Percentiles rank a stretch among this genome's conserved stretches.
phyloP scores from a whole-genome alignment of 2,888 invertebrate genomes.

The Drosophila robusta region DNA sequence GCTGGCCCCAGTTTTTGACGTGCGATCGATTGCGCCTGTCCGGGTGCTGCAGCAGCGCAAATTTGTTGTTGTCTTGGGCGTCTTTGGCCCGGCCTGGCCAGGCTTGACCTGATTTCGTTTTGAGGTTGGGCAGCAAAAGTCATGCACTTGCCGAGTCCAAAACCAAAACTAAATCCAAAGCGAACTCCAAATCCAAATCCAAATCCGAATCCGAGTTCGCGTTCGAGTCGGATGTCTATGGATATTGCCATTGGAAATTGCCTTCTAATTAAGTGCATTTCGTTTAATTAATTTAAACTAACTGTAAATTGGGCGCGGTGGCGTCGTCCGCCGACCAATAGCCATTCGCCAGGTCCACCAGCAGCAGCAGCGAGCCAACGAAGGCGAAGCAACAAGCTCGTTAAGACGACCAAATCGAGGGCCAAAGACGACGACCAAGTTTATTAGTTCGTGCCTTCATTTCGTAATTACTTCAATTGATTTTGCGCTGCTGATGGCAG shows the following conservation, averaged over 20 bases:
- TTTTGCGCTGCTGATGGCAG: constrained; percentile 82
- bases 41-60: constrained; percentile 60
- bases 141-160: constrained; percentile 70
- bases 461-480: constrained; percentile 85
- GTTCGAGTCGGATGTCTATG: constrained; percentile 29
- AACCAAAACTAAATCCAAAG: constrained; percentile 17
- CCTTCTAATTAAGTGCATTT: constrained; percentile 83
- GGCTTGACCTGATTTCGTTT: constrained; percentile 69
- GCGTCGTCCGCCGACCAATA: constrained; percentile 54
- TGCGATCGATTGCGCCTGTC: constrained; percentile 80
- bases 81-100: constrained; percentile 43
- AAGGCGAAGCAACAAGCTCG: constrained; percentile 62
- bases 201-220: constrained; percentile 16
- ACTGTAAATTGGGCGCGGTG: constrained; percentile 83
- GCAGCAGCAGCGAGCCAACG: constrained; percentile 12
- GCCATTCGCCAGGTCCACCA: constrained; percentile 53
- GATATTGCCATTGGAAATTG: constrained; percentile 67
- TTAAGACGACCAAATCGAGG: constrained; percentile 72
- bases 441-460: constrained; percentile 85
- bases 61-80: constrained; percentile 65
- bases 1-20: constrained; percentile 78
- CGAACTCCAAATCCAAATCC: constrained; percentile 28
- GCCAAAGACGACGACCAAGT: constrained; percentile 78
- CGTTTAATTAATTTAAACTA: constrained; percentile 84
- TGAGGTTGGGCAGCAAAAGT: constrained; percentile 76